Percentiles rank a stretch among this genome's conserved stretches.
phyloP scores from a whole-genome alignment of 2,113 vertebrate species.

The Tursiops truncatus region DNA sequence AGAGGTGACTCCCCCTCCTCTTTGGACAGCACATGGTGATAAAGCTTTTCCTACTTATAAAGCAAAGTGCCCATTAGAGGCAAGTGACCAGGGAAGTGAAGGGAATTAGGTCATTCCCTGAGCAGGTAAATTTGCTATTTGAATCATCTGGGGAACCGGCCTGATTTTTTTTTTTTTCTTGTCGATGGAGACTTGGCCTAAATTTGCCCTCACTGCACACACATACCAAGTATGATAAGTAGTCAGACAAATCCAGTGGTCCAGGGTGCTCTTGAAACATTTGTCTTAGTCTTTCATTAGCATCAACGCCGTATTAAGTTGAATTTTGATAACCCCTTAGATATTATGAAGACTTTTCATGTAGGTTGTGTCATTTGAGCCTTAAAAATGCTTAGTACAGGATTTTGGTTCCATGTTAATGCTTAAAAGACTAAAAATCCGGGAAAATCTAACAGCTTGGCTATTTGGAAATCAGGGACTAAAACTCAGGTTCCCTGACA shows the following conservation, averaged over 20 bases:
- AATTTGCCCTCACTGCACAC: slow-evolving; percentile 7
- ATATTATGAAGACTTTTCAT: not conserved
- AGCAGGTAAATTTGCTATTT: slow-evolving; percentile 8
- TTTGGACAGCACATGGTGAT: not conserved
- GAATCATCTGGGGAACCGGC: slow-evolving; percentile 53
- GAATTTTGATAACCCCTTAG: not conserved
- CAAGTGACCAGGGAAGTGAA: not conserved
- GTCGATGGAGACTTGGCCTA: slow-evolving; percentile 37
- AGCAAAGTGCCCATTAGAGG: not conserved
- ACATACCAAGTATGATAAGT: not conserved
- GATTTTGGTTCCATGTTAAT: not conserved
- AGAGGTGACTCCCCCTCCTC: not conserved
- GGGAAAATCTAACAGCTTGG: not conserved
- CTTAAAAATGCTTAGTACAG: not conserved
- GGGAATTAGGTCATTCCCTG: slow-evolving; percentile 30
- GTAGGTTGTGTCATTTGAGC: not conserved
- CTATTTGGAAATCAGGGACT: not conserved
- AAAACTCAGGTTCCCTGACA: not conserved
- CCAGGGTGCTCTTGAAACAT: not conserved
- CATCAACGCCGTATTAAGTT: not conserved
- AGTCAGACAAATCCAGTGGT: not conserved
- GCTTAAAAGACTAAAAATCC: not conserved
- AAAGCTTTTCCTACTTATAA: not conserved
- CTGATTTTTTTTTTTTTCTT: slow-evolving; percentile 52
- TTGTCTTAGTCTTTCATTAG: not conserved